Conservation (phyloP, 2,113 vertebrate genomes). For the Oxyura jamaicensis region DNA sequence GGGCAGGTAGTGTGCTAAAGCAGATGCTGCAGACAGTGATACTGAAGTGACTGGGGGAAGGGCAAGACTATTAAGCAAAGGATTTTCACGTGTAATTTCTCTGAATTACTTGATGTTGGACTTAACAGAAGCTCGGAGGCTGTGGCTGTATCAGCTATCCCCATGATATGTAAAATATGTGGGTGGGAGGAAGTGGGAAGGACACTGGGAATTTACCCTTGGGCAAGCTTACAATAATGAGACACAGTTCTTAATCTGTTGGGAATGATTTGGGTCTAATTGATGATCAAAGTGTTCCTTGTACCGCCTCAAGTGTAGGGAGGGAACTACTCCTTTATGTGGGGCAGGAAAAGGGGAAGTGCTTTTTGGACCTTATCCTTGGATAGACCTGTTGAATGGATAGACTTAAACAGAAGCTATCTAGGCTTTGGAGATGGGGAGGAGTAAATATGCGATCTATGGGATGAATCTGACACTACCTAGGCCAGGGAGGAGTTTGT, state of each 20-base stretch:
- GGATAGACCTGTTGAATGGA: not conserved
- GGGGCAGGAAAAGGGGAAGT: not conserved
- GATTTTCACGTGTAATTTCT: conserved; percentile 46
- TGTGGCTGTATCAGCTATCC: conserved; percentile 29
- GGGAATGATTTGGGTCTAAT: conserved; percentile 52
- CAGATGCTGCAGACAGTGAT: not conserved
- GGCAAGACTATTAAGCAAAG: conserved; percentile 1
- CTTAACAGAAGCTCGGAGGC: conserved; percentile 12
- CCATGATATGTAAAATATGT: conserved; percentile 27
- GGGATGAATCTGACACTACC: not conserved
- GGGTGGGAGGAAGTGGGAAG: conserved; percentile 44
- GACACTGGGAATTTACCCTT: conserved; percentile 50
- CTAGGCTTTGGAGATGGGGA: not conserved
- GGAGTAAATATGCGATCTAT: not conserved
- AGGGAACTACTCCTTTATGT: not conserved
- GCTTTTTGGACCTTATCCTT: not conserved
- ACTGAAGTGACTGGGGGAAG: conserved; percentile 10
- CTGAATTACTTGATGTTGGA: conserved; percentile 34
- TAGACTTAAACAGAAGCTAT: not conserved
- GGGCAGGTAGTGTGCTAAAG: conserved; percentile 7
- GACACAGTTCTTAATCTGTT: conserved; percentile 52
- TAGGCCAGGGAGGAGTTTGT: not conserved
- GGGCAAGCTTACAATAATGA: conserved; percentile 43
- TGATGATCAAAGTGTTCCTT: conserved; percentile 41
- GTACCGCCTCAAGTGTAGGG: conserved; percentile 11